Evolutionary conservation across 2,888 invertebrate species (phyloP).

Genomic region (Pterostichus niger): DNA sequence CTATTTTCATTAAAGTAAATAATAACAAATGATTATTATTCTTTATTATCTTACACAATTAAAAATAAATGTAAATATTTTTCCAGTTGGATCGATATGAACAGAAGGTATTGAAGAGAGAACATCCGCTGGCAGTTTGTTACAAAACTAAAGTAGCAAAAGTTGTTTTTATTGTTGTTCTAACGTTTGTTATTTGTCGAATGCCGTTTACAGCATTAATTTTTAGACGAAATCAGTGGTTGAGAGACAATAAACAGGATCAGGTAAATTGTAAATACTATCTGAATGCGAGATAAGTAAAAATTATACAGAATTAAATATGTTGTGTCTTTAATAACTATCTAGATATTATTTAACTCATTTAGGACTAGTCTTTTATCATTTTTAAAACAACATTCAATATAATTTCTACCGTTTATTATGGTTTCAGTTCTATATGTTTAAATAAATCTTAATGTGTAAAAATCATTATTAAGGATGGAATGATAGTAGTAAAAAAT

Average conservation of each 20-base stretch:
- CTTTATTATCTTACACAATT: not conserved
- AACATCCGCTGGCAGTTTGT: slow-evolving; percentile 81
- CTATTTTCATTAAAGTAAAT: slow-evolving; percentile 84
- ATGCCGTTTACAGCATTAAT: slow-evolving; percentile 87
- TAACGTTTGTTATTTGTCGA: slow-evolving; percentile 84
- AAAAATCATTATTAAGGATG: too few species aligned
- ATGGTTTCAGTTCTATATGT: too few species aligned
- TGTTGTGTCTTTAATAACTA: too few species aligned
- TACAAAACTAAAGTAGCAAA: slow-evolving; percentile 85
- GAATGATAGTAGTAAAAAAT: too few species aligned
- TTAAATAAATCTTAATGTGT: too few species aligned
- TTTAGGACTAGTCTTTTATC: too few species aligned
- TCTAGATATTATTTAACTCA: too few species aligned
- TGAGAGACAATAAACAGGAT: slow-evolving; percentile 74
- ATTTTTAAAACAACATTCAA: too few species aligned
- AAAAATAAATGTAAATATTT: slow-evolving; percentile 6
- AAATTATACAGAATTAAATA: too few species aligned
- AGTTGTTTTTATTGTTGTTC: slow-evolving; percentile 84
- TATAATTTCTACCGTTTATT: too few species aligned
- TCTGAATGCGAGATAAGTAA: too few species aligned
- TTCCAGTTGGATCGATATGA: slow-evolving; percentile 83
- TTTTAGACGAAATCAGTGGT: slow-evolving; percentile 81
- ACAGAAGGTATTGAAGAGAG: slow-evolving; percentile 81
- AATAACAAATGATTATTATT: not conserved
- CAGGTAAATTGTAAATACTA: slow-evolving; percentile 68